Percentiles rank a stretch among this genome's conserved stretches.
Conservation (phyloP, 2,888 invertebrate species). For the Chaitophorus viminalis region DNA sequence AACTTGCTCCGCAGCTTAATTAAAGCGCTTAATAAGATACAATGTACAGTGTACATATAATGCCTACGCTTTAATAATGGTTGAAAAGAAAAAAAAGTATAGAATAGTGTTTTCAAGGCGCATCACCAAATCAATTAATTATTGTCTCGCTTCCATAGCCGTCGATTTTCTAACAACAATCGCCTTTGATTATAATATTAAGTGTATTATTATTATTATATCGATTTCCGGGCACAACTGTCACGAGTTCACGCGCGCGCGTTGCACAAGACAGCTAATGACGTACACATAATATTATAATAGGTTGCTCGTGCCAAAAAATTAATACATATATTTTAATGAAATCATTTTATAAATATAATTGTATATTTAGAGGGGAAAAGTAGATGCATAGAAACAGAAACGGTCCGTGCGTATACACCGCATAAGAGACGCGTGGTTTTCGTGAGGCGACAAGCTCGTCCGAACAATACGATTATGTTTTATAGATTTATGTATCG, state of each 20-base stretch:
- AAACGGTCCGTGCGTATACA: background rate
- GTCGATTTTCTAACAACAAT: background rate
- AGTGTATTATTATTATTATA: too few species aligned
- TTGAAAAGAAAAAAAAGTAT: background rate
- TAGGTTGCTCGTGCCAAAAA: background rate
- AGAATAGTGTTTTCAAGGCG: background rate
- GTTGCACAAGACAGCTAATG: background rate
- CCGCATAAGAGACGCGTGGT: background rate
- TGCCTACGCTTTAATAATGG: background rate
- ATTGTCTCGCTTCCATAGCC: background rate
- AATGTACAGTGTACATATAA: too few species aligned
- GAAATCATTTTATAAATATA: background rate
- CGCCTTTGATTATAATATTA: background rate
- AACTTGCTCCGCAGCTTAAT: background rate
- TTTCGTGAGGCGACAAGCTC: background rate
- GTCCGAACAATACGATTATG: background rate
- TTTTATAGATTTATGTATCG: background rate
- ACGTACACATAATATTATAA: background rate
- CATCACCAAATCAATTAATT: background rate
- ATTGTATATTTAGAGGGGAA: background rate
- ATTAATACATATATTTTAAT: background rate
- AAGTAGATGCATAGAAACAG: background rate
- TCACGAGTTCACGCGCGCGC: slow-evolving; percentile 7
- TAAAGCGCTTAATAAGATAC: slow-evolving; percentile 6
- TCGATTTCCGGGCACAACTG: background rate